Percentiles rank a stretch among this genome's conserved stretches.
Evolutionary conservation across 2,888 invertebrate species (phyloP).

Genomic region (Tetranychus truncatus): DNA sequence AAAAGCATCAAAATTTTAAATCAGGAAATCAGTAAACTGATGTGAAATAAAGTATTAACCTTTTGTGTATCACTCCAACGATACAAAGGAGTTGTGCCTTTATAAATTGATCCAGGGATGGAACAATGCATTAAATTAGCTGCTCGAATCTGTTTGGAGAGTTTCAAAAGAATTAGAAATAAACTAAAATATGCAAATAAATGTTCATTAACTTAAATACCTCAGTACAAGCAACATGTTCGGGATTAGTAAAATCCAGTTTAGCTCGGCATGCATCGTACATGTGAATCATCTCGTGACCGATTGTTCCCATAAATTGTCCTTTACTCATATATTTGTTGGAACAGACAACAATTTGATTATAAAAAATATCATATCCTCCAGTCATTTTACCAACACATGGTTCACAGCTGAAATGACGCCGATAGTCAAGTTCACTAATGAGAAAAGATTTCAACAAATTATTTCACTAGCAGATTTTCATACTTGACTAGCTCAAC

Average conservation of each 20-base stretch:
- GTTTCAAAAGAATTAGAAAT: not conserved
- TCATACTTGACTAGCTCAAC: conserved; percentile 14
- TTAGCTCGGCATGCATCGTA: conserved; percentile 79
- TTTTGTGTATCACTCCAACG: conserved; percentile 56
- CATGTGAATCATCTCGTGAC: conserved; percentile 90
- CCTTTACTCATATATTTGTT: conserved; percentile 45
- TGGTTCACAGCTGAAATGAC: conserved; percentile 80
- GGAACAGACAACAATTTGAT: conserved; percentile 78
- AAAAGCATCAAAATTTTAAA: not conserved
- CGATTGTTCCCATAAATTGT: conserved; percentile 57
- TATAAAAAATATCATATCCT: conserved; percentile 66
- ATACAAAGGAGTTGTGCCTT: conserved; percentile 53
- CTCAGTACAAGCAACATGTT: conserved; percentile 85
- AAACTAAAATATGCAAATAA: conserved; percentile 4
- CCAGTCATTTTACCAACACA: conserved; percentile 50
- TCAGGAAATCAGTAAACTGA: not conserved
- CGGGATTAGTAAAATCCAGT: conserved; percentile 66
- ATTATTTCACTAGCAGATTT: conserved; percentile 36
- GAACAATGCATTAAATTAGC: conserved; percentile 86
- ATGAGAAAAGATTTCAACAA: not conserved
- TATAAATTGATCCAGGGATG: conserved; percentile 55
- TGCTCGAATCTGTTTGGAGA: conserved; percentile 49
- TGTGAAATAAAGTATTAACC: conserved; percentile 36
- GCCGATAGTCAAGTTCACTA: conserved; percentile 47
- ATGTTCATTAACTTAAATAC: conserved; percentile 27